These are phyloP conservation scores for Megalonaias nervosa DNA, from an alignment of 1,140 invertebrate species.

Conservation along the genomic window DNA sequence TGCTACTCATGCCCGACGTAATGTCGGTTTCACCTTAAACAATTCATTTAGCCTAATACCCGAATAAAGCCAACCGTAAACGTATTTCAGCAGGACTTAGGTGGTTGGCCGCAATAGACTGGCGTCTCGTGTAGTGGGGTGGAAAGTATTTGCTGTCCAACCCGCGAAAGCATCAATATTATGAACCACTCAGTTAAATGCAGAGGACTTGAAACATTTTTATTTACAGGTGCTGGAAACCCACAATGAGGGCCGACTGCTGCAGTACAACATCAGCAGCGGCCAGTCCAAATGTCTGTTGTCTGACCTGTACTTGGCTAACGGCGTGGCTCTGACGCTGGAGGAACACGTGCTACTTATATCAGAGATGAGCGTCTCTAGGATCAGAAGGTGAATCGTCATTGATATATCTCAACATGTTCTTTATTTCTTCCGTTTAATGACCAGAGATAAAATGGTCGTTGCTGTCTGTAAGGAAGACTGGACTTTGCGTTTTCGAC, in stretches of 20 bases:
- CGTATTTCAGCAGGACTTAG: no score
- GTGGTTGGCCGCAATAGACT: no score
- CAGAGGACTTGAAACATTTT: no score
- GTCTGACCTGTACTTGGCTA: conserved; percentile 83
- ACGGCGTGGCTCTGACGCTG: conserved; percentile 83
- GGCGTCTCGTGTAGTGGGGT: no score
- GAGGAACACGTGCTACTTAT: conserved; percentile 84
- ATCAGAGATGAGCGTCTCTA: conserved; percentile 76
- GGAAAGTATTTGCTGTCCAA: no score
- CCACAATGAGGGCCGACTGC: conserved; percentile 74
- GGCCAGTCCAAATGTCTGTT: conserved; percentile 79
- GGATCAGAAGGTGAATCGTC: conserved; percentile 71
- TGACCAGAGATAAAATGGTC: not conserved
- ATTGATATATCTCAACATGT: not conserved
- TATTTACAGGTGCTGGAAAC: conserved; percentile 59
- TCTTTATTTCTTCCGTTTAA: not conserved
- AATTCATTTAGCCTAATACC: no score
- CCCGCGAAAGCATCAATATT: no score
- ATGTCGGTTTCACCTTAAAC: no score
- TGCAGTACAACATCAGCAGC: conserved; percentile 78
- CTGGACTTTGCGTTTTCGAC: not conserved
- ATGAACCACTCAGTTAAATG: no score
- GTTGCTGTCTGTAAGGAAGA: not conserved
- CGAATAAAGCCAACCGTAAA: no score
- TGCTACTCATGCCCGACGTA: no score